These are phyloP conservation scores for Pterostichus madidus DNA, from an alignment of 2,888 invertebrate species.

Conservation along the genomic window DNA sequence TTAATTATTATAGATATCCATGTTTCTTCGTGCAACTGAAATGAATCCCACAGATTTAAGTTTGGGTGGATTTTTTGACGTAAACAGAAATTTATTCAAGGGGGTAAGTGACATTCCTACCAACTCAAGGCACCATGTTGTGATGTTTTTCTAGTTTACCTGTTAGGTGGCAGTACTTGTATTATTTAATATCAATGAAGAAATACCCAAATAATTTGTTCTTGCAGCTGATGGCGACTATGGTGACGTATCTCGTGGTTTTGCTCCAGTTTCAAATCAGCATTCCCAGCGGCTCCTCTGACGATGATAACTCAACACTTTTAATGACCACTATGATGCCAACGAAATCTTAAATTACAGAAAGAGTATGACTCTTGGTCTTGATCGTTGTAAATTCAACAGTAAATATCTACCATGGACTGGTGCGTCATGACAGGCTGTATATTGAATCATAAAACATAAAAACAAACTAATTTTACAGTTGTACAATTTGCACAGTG, in stretches of 20 bases:
- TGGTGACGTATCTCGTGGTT: conserved; percentile 88
- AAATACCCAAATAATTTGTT: no score
- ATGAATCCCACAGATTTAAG: conserved; percentile 88
- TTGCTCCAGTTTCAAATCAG: conserved; percentile 88
- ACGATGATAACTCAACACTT: conserved; percentile 62
- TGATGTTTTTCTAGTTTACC: not conserved
- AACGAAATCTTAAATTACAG: conserved; percentile 4
- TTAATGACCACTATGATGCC: conserved; percentile 24
- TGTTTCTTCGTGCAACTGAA: conserved; percentile 87
- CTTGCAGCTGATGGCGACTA: conserved; percentile 84
- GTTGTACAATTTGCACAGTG: no score
- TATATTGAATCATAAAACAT: no score
- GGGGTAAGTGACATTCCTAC: conserved; percentile 78
- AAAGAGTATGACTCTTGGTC: no score
- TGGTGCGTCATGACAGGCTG: no score
- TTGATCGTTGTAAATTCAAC: no score
- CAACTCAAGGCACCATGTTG: not conserved
- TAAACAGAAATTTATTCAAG: conserved; percentile 86
- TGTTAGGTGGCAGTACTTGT: not conserved
- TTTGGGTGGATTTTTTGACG: conserved; percentile 86
- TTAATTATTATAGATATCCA: conserved; percentile 79
- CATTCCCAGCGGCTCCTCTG: conserved; percentile 81
- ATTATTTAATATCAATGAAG: no score
- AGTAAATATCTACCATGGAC: no score
- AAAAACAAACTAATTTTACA: no score